Evolutionary conservation across 2,888 invertebrate genomes (phyloP), one percentile per base, ranked within the genome.

Genomic region (Thereva nobilitata): DNA sequence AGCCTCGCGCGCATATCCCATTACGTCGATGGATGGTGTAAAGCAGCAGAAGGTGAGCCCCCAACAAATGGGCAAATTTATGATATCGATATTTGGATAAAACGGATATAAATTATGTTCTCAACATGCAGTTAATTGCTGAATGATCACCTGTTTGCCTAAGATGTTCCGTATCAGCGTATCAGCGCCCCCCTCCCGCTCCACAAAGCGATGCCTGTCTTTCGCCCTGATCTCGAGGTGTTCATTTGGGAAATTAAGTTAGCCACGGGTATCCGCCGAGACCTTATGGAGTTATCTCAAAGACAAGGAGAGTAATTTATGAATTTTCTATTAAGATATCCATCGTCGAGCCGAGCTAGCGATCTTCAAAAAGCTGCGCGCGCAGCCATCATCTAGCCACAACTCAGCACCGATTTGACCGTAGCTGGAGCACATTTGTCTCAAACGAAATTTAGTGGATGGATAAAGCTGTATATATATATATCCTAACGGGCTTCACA

Each of bases 31-130:
- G 23, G 53, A 23, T 23, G 44, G 23, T 4, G 47, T 41, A 37
- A 56, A 56, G 49, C 38, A 45, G 65, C 54, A 47, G 47, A 49
- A 40, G 49, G 23, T 45, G 37, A 55, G 49, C 35, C 47, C 42
- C 12, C 54, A 54, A 44, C 57, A 68, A 68, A 56, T 68, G 49
- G 52, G n/a, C 63, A 68, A 68, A 68, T 68, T 68, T 68, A 68
- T 68, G 65, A 66, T 66, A 55, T 65, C 61, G 68, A 68, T 66
- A 66, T 45, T n/a, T 9, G 64, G 47, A 64, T 55, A 67, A 67
- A 69, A 69, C 57, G 53, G 40, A 59, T 64, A 69, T 69, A 69
- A 69, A 69, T 69, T 69, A 67, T 69, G 64, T 45, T 66, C 67
- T 69, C 64, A 63, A 63, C 56, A 53, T 66, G 55, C 56, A 66